Evolutionary conservation across 2,797 vertebrate species (phyloP).

Genomic region (Eurystomus glaucurus): DNA sequence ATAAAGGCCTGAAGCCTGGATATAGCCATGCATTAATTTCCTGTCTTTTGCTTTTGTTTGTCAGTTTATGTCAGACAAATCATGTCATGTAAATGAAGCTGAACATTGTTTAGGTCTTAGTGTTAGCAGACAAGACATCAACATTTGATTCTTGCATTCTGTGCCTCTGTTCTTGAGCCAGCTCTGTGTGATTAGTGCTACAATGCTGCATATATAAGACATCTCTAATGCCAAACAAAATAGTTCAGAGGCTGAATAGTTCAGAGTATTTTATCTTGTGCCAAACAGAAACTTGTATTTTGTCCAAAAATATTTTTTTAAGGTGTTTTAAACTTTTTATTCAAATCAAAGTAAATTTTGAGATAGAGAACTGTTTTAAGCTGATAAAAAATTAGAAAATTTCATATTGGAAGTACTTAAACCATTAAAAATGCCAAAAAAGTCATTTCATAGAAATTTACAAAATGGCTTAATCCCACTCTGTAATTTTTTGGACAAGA

Average conservation of each 20-base stretch:
- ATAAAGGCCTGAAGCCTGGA: neutral
- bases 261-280: neutral
- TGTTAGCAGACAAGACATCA: neutral
- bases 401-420: neutral
- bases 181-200: neutral
- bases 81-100: neutral
- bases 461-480: neutral
- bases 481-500: neutral
- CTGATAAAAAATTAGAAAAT: neutral
- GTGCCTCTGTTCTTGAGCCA: neutral
- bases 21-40: neutral
- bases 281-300: neutral
- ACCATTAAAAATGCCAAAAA: neutral
- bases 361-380: neutral
- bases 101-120: neutral
- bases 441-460: neutral
- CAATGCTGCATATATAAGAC: neutral
- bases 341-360: neutral
- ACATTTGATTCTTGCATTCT: neutral
- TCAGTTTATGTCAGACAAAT: slow-evolving; percentile 1
- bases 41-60: slow-evolving; percentile 15
- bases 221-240: neutral
- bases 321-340: neutral
- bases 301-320: neutral
- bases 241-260: neutral